phyloP scores from a whole-genome alignment of 2,888 invertebrate species.

The Himalopsyche tibetana region DNA sequence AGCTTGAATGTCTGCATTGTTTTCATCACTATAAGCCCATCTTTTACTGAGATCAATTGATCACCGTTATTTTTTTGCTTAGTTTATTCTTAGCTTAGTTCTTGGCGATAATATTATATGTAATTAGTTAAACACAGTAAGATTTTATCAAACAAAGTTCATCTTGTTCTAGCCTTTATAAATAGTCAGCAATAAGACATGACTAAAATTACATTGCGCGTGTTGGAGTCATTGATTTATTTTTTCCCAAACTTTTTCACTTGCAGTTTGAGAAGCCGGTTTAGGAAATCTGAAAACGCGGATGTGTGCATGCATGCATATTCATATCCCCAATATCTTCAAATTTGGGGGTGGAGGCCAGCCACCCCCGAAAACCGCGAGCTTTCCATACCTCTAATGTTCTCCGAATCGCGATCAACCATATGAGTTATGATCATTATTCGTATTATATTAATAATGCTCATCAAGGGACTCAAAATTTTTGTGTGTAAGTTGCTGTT shows the following conservation, averaged over 20 bases:
- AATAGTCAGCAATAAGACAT: no score
- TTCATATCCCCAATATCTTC: background rate
- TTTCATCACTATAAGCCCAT: no score
- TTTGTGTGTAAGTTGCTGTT: background rate
- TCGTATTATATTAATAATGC: background rate
- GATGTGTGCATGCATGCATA: conserved; percentile 31
- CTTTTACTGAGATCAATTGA: no score
- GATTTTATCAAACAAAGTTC: no score
- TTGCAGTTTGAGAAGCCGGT: background rate
- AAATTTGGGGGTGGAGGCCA: background rate
- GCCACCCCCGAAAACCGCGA: conserved; percentile 18
- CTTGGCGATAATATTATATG: no score
- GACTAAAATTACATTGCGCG: no score
- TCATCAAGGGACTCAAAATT: background rate
- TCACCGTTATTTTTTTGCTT: no score
- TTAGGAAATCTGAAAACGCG: background rate
- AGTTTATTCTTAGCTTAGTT: no score
- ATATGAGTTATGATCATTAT: background rate
- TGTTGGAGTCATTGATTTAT: no score
- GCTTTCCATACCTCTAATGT: conserved; percentile 20
- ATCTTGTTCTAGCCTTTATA: no score
- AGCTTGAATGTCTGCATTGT: no score
- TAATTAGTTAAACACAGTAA: no score
- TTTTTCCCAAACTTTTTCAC: background rate
- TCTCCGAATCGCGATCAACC: conserved; percentile 8